Evolutionary conservation across 2,797 vertebrate species (phyloP), one percentile per base, ranked within the genome.

Genomic region (Myiotriccus ornatus): DNA sequence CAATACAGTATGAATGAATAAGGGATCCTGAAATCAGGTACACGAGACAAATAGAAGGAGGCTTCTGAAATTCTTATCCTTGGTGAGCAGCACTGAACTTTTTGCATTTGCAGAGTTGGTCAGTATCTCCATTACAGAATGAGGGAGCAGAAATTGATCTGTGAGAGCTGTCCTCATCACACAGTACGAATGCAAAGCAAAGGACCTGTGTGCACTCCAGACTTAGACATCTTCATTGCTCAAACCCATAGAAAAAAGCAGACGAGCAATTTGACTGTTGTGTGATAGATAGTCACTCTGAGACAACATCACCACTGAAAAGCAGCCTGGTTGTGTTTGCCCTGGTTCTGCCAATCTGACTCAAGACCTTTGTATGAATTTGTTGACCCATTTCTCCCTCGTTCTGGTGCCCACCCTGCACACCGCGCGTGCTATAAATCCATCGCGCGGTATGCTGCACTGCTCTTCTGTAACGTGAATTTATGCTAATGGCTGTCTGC

Each of bases 401-500:
- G 47, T 93, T 94, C 92, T 92, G 73, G 92, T 97, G 95, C 94
- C 93, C 70, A 24, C 70, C 90, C 79, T 21, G 86, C 86, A 57
- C 79, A 88, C 93, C 43, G 37, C 69, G 63, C 50, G 95, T 79
- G 95, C 97, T 96, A 98, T 97, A 97, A 98, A 98, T 97, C 97
- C 96, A 90, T 94, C 52, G 27, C 1, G 53, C 50, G 68, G 95
- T 87, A 97, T 90, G 98, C 98, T 79, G 96, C 87, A 62, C 98
- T 98, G 97, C 97, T 99, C 98, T 98, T 98, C 98, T 99, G 99
- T 98, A 99, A 99, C 99, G 92, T 98, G 99, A 98, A 99, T 99
- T 99, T 99, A 99, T 99, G 99, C 99, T 99, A 99, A 99, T 99
- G 98, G 98, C 96, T 96, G 97, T 97, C 98, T 98, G 99, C 99